Evolutionary conservation across 2,888 invertebrate species (phyloP).

Genomic region (Dione juno): DNA sequence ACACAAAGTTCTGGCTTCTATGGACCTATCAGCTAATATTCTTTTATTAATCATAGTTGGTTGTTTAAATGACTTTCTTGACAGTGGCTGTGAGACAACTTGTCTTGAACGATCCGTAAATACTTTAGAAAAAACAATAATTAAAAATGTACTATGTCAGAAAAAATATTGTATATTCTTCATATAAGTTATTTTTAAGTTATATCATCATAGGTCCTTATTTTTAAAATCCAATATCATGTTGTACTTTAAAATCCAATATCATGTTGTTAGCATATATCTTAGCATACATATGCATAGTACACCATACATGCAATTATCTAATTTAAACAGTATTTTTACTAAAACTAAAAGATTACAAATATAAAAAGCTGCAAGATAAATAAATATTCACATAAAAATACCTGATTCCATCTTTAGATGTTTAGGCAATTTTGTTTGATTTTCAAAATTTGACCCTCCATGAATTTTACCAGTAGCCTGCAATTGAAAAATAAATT

Average conservation of each 20-base stretch:
- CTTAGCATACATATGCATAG: too few relatives aligned
- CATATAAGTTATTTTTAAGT: too few relatives aligned
- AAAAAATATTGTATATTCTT: too few relatives aligned
- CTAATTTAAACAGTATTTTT: not conserved
- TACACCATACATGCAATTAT: too few relatives aligned
- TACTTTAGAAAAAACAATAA: slow-evolving; percentile 53
- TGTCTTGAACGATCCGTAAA: slow-evolving; percentile 74
- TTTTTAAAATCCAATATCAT: too few relatives aligned
- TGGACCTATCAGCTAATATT: slow-evolving; percentile 59
- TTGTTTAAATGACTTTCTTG: slow-evolving; percentile 49
- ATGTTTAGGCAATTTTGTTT: slow-evolving; percentile 54
- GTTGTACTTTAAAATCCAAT: too few relatives aligned
- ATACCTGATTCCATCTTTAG: slow-evolving; percentile 63
- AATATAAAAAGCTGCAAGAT: not conserved
- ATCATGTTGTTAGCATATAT: too few relatives aligned
- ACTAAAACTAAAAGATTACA: not conserved
- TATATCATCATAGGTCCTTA: too few relatives aligned
- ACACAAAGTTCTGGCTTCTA: slow-evolving; percentile 59
- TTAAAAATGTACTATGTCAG: too few relatives aligned
- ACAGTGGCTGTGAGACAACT: slow-evolving; percentile 69
- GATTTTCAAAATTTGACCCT: slow-evolving; percentile 53
- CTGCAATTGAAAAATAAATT: slow-evolving; percentile 42
- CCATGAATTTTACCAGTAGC: slow-evolving; percentile 50
- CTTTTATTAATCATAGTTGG: slow-evolving; percentile 57
- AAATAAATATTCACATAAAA: not conserved